Evolutionary conservation across 2,797 vertebrate species (phyloP).

Genomic region (Anniella stebbinsi): DNA sequence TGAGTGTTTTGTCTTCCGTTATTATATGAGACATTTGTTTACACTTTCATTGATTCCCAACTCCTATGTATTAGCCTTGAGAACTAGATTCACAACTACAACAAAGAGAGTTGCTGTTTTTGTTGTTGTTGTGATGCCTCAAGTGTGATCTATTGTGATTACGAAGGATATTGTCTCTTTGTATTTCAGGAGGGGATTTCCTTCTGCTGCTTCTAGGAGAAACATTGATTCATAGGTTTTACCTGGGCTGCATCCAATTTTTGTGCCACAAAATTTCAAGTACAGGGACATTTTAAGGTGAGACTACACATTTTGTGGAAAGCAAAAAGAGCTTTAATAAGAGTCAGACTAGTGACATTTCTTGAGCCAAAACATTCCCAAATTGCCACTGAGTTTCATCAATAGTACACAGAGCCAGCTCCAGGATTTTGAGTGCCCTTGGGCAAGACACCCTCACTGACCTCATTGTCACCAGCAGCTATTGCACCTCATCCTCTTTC

Average conservation of each 20-base stretch:
- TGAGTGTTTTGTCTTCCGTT: constrained; percentile 1
- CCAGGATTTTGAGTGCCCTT: too few relatives aligned
- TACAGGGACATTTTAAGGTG: neutral
- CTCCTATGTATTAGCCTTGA: neutral
- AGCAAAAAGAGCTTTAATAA: neutral
- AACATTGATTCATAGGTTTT: neutral
- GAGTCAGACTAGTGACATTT: neutral
- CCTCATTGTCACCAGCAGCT: too few relatives aligned
- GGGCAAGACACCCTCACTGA: too few relatives aligned
- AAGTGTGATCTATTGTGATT: neutral
- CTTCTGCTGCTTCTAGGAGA: neutral
- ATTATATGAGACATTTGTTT: neutral
- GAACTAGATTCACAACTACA: neutral
- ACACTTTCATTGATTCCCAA: neutral
- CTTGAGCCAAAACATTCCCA: neutral
- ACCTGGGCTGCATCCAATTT: too few relatives aligned
- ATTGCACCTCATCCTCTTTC: too few relatives aligned
- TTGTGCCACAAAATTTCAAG: neutral
- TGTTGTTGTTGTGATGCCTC: neutral
- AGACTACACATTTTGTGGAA: too few relatives aligned
- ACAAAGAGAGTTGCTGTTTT: too few relatives aligned
- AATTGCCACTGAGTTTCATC: neutral
- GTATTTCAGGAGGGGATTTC: neutral
- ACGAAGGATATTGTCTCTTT: neutral
- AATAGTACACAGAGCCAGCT: neutral